Evolutionary conservation across 2,797 vertebrate species (phyloP), one percentile per base, ranked within the genome.

Genomic region (Pangasius sanitwongsei): DNA sequence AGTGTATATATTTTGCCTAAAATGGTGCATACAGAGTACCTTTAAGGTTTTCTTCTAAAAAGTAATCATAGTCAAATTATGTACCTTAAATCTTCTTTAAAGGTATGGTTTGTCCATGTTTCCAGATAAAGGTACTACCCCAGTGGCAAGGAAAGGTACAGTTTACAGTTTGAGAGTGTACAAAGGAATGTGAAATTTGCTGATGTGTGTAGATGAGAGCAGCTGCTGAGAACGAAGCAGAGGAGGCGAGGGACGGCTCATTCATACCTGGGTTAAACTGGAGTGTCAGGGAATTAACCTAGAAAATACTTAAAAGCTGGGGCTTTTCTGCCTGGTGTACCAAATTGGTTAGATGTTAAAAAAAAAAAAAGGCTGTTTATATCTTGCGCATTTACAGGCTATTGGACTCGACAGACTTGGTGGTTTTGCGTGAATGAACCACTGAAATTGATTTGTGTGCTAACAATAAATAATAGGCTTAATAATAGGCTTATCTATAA

Each of bases 201-300:
- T 88, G n/a, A 83, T 31, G 53, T 61, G 50, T 83, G 50, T 82
- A 15, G 28, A 82, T 5, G 23, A 34, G 16, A 41, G 85, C 23
- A 59, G 31, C 50, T 31, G 50, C 31, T 41, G 70, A 59, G 31
- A 37, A 37, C 41, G 12, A 3, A 37, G 31, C 53, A 61, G 69
- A 44, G 25, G 78, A 86, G 57, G 25, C 6, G 23, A 63, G 70
- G 48, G 72, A 77, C 11, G 12, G 72, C 13, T 86, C 25, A 65
- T 61, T 77, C 55, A 78, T 86, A 41, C 37, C 72, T 34, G 72
- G 55, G 74, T 77, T 86, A 50, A 78, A 77, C 37, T 63, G 72
- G 55, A 78, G 85, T 63, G 55, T 86, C 41, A 77, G 37, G n/a
- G 37, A 61, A 86, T 78, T 59, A 82, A 61, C 80, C 55, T 25